A percentile compares a stretch with the other conserved stretches of the same genome.
These are phyloP conservation scores for Rhingia rostrata DNA, from an alignment of 2,888 invertebrate genomes.

Conservation along the genomic window DNA sequence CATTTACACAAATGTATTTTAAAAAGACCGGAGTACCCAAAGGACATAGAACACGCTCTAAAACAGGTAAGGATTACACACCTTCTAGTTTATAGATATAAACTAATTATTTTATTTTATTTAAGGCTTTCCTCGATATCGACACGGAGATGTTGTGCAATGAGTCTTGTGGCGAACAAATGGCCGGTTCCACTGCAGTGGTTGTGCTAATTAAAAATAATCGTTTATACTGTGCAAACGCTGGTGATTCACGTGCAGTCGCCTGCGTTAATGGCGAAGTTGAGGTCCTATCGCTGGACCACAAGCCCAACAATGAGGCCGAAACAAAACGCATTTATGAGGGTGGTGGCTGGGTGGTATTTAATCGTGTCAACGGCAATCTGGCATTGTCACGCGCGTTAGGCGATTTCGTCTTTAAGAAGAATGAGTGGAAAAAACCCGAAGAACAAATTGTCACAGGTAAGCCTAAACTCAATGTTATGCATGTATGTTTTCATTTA, in stretches of 20 bases:
- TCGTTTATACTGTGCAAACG: slow-evolving; percentile 96
- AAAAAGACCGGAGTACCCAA: slow-evolving; percentile 91
- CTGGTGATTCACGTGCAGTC: slow-evolving; percentile 97
- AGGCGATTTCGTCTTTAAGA: slow-evolving; percentile 98
- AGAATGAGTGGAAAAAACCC: slow-evolving; percentile 91
- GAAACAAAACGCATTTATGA: slow-evolving; percentile 95
- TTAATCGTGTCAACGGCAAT: slow-evolving; percentile 99
- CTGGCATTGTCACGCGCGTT: slow-evolving; percentile 97
- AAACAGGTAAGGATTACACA: slow-evolving; percentile 86
- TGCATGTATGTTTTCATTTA: background rate
- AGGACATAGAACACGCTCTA: slow-evolving; percentile 92
- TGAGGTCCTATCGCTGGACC: slow-evolving; percentile 91
- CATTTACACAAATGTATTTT: slow-evolving; percentile 96
- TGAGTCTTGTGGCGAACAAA: slow-evolving; percentile 93
- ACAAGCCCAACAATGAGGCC: slow-evolving; percentile 95
- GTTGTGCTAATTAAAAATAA: slow-evolving; percentile 92
- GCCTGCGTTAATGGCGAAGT: slow-evolving; percentile 92
- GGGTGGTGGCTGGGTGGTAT: slow-evolving; percentile 98
- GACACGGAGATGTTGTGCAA: slow-evolving; percentile 97
- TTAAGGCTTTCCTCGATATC: slow-evolving; percentile 92
- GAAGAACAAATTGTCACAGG: slow-evolving; percentile 99
- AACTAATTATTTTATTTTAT: slow-evolving; percentile 46
- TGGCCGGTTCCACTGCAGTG: slow-evolving; percentile 97
- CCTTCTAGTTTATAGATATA: background rate
- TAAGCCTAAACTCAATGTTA: slow-evolving; percentile 81